A percentile compares a stretch with the other conserved stretches of the same genome.
Conservation (phyloP, 1,140 invertebrate genomes). For the Lepidurus apus region DNA sequence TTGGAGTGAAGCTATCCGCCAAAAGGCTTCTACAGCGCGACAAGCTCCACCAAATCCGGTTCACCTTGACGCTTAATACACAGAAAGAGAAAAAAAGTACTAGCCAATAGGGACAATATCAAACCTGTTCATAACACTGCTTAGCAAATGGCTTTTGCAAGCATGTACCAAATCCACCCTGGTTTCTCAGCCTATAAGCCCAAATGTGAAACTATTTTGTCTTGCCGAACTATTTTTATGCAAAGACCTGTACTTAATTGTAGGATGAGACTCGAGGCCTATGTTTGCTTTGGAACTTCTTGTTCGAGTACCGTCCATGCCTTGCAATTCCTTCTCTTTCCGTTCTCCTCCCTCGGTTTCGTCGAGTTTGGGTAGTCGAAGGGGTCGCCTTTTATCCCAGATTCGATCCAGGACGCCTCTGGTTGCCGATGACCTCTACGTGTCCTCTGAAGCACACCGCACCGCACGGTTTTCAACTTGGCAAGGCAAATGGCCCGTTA, state of each 20-base stretch:
- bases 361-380: not conserved
- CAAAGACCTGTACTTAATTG: too few species aligned
- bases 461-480: not conserved
- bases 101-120: not conserved
- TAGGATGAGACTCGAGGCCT: not conserved
- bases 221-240: too few species aligned
- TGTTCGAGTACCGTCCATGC: not conserved
- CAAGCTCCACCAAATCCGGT: constrained; percentile 17
- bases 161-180: too few species aligned
- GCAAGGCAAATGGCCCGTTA: not conserved
- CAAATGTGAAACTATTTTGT: too few species aligned
- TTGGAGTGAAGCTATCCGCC: not conserved
- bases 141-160: too few species aligned
- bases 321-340: not conserved
- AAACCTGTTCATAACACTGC: too few species aligned
- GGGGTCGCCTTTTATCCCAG: not conserved
- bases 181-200: too few species aligned
- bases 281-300: not conserved
- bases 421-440: constrained; percentile 20
- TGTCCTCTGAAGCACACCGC: not conserved
- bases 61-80: constrained; percentile 2
- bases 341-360: not conserved
- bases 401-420: constrained; percentile 20
- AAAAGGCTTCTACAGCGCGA: constrained; percentile 6
- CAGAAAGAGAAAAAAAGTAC: not conserved